These are phyloP conservation scores for Drosophila micromelanica DNA, from an alignment of 1,140 invertebrate species.

Conservation along the genomic window DNA sequence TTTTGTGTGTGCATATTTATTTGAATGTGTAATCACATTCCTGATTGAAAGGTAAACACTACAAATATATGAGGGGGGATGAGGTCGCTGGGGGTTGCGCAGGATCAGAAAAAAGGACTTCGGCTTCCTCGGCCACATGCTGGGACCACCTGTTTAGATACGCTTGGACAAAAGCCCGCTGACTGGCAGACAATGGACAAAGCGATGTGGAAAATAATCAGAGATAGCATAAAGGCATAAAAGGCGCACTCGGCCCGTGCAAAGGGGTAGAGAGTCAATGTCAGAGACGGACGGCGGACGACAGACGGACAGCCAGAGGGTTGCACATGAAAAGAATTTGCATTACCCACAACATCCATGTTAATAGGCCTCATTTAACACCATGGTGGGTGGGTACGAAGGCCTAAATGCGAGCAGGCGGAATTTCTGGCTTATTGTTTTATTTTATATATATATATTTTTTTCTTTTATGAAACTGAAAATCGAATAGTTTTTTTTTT, in stretches of 20 bases:
- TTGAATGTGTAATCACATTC: constrained; percentile 64
- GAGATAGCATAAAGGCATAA: constrained; percentile 78
- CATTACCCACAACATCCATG: constrained; percentile 54
- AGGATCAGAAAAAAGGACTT: constrained; percentile 29
- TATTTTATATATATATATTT: background rate
- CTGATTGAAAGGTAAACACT: constrained; percentile 80
- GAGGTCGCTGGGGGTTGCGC: constrained; percentile 2
- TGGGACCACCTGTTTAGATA: constrained; percentile 82
- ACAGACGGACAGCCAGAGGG: constrained; percentile 14
- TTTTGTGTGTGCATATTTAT: constrained; percentile 32
- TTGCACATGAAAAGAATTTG: constrained; percentile 63
- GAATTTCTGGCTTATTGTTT: background rate
- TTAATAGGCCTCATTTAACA: constrained; percentile 80
- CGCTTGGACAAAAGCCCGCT: constrained; percentile 57
- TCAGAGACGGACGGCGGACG: constrained; percentile 9
- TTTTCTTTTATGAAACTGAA: background rate
- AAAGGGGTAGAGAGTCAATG: constrained; percentile 44
- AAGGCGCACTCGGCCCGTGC: constrained; percentile 32
- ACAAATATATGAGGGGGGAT: constrained; percentile 2
- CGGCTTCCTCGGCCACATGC: constrained; percentile 71
- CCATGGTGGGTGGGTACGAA: constrained; percentile 9
- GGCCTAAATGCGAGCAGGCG: background rate
- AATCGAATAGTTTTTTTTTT: constrained; percentile 2
- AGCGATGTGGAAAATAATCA: constrained; percentile 82
- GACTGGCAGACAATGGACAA: constrained; percentile 67